phyloP scores from a whole-genome alignment of 2,113 vertebrate species.

The Peromyscus leucopus region DNA sequence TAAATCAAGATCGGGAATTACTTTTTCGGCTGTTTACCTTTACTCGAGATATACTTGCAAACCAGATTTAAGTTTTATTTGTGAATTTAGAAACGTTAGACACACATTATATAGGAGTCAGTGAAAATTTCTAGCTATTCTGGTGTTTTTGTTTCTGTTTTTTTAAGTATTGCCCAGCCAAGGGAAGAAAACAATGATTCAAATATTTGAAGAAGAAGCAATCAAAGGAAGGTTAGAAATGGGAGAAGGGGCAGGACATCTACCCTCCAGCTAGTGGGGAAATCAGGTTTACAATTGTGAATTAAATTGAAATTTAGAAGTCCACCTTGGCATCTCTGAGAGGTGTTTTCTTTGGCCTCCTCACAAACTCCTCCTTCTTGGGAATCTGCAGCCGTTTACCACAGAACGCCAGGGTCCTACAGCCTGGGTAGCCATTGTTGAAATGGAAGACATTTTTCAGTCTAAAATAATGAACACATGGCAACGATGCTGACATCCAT shows the following conservation, averaged over 20 bases:
- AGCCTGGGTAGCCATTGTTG: background rate
- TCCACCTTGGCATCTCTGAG: background rate
- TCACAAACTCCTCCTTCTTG: background rate
- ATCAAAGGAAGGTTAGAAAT: slow-evolving; percentile 56
- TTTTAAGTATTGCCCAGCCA: background rate
- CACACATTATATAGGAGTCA: background rate
- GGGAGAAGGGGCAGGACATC: background rate
- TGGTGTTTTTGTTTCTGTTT: background rate
- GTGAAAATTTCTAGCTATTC: background rate
- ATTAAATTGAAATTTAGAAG: slow-evolving; percentile 58
- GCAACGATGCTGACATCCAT: too few relatives aligned
- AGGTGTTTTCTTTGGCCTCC: slow-evolving; percentile 42
- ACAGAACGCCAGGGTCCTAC: background rate
- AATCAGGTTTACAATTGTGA: slow-evolving; percentile 63
- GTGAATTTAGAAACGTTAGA: background rate
- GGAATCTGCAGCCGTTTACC: background rate
- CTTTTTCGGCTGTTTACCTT: background rate
- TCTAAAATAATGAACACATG: background rate
- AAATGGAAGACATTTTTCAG: background rate
- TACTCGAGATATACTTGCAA: background rate
- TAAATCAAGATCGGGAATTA: background rate
- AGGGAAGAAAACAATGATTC: background rate
- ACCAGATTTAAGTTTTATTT: background rate
- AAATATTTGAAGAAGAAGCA: slow-evolving; percentile 1
- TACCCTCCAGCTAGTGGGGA: slow-evolving; percentile 10